Conservation (phyloP, 2,888 invertebrate species). For the Boloria euphrosyne region DNA sequence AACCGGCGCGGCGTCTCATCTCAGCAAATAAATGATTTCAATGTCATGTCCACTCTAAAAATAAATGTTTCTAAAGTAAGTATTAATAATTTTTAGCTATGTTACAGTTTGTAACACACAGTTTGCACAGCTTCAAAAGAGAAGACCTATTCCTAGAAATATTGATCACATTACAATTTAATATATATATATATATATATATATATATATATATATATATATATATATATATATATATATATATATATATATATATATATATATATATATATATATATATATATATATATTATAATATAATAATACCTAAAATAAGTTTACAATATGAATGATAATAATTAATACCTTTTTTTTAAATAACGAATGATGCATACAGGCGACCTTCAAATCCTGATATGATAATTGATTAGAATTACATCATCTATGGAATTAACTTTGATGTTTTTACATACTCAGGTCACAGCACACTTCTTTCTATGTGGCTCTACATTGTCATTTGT, state of each 20-base stretch:
- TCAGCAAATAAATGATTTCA: not conserved
- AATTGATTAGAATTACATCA: constrained; percentile 59
- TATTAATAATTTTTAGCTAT: too few species aligned
- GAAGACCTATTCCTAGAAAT: too few species aligned
- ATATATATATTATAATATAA: too few species aligned
- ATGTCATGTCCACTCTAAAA: not conserved
- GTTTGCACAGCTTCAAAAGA: too few species aligned
- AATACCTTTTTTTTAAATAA: not conserved
- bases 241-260: too few species aligned
- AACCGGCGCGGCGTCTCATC: constrained; percentile 17
- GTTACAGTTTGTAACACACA: too few species aligned
- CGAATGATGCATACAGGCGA: constrained; percentile 24
- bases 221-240: too few species aligned
- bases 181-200: too few species aligned
- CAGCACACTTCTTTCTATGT: constrained; percentile 19
- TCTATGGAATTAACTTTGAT: constrained; percentile 53
- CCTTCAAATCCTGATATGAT: constrained; percentile 40
- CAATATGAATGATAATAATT: not conserved
- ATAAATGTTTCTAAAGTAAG: not conserved
- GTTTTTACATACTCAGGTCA: constrained; percentile 29
- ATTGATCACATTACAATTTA: too few species aligned
- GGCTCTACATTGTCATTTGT: not conserved
- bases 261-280: too few species aligned
- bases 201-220: too few species aligned
- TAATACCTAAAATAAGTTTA: too few species aligned